Percentiles rank a stretch among this genome's conserved stretches.
Conservation (phyloP, 2,888 invertebrate genomes). For the Tipula vernalis region DNA sequence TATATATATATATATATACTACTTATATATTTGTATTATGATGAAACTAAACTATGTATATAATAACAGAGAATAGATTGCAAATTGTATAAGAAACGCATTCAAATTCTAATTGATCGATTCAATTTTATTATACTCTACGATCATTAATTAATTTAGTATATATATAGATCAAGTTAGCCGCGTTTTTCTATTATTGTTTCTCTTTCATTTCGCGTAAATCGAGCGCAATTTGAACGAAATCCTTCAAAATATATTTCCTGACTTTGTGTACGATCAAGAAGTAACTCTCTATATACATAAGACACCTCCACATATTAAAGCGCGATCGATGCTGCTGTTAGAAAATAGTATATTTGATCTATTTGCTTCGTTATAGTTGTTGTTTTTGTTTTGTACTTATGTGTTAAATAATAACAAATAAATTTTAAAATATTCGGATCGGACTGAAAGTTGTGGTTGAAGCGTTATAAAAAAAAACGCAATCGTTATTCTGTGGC, state of each 20-base stretch:
- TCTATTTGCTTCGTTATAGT: background rate
- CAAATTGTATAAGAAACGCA: background rate
- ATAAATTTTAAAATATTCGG: background rate
- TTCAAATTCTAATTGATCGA: background rate
- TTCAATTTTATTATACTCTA: background rate
- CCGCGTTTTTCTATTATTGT: background rate
- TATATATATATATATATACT: too few relatives aligned
- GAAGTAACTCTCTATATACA: background rate
- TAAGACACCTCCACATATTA: background rate
- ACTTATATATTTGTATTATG: too few relatives aligned
- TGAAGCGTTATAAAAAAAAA: background rate
- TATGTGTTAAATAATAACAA: background rate
- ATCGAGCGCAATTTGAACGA: background rate
- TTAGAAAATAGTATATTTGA: background rate
- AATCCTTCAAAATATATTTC: background rate
- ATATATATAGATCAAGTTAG: background rate
- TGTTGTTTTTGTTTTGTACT: background rate
- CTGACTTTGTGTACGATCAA: background rate
- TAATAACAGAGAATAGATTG: background rate
- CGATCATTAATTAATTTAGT: background rate
- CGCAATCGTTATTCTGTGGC: background rate
- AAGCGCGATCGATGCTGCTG: background rate
- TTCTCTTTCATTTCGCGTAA: background rate
- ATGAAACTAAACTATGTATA: background rate
- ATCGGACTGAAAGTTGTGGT: background rate